A percentile compares a stretch with the other conserved stretches of the same genome.
Evolutionary conservation across 2,113 vertebrate genomes (phyloP).

Genomic region (Geococcyx californianus): DNA sequence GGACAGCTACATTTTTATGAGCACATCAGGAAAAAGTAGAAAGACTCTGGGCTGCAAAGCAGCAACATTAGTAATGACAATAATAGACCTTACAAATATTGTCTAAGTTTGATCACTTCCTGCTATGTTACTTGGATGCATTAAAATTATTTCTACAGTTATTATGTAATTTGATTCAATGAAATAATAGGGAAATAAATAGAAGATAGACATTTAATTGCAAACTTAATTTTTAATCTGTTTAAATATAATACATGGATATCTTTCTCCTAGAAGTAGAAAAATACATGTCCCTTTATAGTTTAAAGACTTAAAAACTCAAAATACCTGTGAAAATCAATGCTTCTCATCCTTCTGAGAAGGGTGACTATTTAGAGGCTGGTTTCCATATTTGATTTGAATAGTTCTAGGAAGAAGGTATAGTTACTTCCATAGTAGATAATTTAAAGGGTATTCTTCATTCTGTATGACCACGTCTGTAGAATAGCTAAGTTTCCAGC

Average conservation of each 20-base stretch:
- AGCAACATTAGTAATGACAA: not conserved
- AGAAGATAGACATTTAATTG: not conserved
- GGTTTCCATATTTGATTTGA: not conserved
- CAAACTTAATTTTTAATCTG: not conserved
- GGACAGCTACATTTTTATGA: not conserved
- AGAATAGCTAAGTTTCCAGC: not conserved
- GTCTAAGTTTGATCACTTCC: not conserved
- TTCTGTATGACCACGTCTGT: not conserved
- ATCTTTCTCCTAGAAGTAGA: not conserved
- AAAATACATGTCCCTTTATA: not conserved
- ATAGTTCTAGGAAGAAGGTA: not conserved
- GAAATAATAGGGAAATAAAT: not conserved
- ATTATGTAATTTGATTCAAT: not conserved
- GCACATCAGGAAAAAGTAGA: not conserved
- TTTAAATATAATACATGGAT: not conserved
- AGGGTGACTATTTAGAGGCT: not conserved
- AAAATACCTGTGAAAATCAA: not conserved
- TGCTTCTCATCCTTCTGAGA: not conserved
- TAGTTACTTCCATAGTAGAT: not conserved
- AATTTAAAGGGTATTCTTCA: not conserved
- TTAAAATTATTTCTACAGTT: not conserved
- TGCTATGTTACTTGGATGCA: not conserved
- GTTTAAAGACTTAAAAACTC: not conserved
- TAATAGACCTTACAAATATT: not conserved
- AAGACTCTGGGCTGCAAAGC: not conserved